Conservation (phyloP, 2,888 invertebrate species). For the Willowsia nigromaculata region DNA sequence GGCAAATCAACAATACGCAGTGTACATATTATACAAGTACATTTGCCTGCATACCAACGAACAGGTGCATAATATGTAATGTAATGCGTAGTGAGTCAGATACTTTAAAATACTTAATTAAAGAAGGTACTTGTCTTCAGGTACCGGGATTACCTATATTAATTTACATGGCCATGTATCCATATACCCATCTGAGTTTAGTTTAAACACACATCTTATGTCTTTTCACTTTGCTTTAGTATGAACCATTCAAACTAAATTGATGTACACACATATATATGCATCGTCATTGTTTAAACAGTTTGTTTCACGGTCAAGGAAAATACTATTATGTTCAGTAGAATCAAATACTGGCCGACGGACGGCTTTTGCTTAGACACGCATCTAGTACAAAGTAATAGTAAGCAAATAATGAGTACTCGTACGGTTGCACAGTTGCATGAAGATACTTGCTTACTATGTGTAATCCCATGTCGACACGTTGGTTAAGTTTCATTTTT, state of each 20-base stretch:
- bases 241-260: not conserved
- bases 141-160: constrained; percentile 2
- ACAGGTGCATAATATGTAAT: not conserved
- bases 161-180: not conserved
- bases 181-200: not conserved
- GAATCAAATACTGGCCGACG: too few species aligned
- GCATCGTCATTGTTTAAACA: not conserved
- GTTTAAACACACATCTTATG: too few species aligned
- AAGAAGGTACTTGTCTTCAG: not conserved
- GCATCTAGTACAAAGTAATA: too few species aligned
- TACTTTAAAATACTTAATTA: not conserved
- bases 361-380: too few species aligned
- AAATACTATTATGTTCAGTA: not conserved
- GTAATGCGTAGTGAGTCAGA: not conserved
- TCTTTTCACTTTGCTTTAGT: not conserved
- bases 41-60: not conserved
- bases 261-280: not conserved
- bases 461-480: too few species aligned
- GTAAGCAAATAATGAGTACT: too few species aligned
- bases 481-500: too few species aligned
- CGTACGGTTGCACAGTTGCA: too few species aligned
- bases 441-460: too few species aligned
- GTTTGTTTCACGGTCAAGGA: constrained; percentile 31
- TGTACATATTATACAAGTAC: too few species aligned
- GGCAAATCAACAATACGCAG: too few species aligned